phyloP scores from a whole-genome alignment of 2,888 invertebrate species.

The Torymus tubicola region DNA sequence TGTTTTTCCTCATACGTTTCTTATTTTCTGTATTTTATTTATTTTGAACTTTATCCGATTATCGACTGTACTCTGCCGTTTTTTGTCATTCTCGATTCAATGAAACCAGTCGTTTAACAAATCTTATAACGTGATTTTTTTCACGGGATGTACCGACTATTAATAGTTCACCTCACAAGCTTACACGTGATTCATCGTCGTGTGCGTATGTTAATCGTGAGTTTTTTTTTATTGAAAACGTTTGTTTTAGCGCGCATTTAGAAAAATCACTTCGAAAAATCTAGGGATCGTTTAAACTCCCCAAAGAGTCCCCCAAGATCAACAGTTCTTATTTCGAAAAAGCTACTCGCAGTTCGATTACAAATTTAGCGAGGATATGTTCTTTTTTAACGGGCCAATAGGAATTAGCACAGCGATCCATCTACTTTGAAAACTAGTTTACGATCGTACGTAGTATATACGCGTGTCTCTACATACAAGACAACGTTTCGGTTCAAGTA shows the following conservation, averaged over 20 bases:
- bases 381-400: constrained; percentile 49
- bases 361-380: constrained; percentile 58
- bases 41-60: constrained; percentile 35
- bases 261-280: constrained; percentile 57
- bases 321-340: constrained; percentile 54
- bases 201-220: constrained; percentile 55
- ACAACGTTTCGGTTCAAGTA: constrained; percentile 46
- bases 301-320: constrained; percentile 53
- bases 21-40: constrained; percentile 4
- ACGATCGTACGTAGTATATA: constrained; percentile 40
- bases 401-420: constrained; percentile 54
- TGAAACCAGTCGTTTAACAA: constrained; percentile 29
- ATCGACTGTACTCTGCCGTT: constrained; percentile 10
- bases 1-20: constrained; percentile 36
- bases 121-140: constrained; percentile 37
- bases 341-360: constrained; percentile 57
- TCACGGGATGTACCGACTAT: constrained; percentile 39
- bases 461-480: constrained; percentile 48
- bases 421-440: constrained; percentile 50
- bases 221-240: constrained; percentile 48
- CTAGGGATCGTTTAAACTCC: constrained; percentile 48
- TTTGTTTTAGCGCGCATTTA: constrained; percentile 51
- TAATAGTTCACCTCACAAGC: constrained; percentile 41
- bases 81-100: constrained; percentile 17
- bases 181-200: constrained; percentile 55